Percentiles rank a stretch among this genome's conserved stretches.
Evolutionary conservation across 2,113 vertebrate genomes (phyloP).

Genomic region (Danionella cerebrum): DNA sequence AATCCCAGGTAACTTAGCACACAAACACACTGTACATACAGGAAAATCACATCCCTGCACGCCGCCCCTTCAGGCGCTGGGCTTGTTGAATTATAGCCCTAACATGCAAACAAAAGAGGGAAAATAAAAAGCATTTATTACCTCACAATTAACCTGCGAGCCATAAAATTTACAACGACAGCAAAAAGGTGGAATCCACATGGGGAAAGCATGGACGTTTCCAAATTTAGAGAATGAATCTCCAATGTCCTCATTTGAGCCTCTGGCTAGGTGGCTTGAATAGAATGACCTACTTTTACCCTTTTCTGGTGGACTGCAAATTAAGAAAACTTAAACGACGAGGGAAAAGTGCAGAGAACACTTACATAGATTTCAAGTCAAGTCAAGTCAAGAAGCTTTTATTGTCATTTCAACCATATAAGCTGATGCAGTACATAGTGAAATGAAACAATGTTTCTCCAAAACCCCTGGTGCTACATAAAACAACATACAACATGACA

Average conservation of each 20-base stretch:
- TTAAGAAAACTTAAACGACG: conserved; percentile 4
- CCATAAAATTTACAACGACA: neutral
- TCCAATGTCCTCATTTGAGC: conserved; percentile 8
- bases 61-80: neutral
- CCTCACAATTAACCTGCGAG: conserved; percentile 1
- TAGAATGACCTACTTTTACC: conserved; percentile 24
- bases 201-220: neutral
- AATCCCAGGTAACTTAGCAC: neutral
- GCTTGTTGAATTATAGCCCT: neutral
- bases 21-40: neutral
- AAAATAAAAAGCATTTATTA: neutral
- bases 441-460: no score
- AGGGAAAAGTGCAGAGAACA: neutral
- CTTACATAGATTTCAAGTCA: neutral
- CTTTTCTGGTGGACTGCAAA: neutral
- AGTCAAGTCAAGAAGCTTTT: neutral
- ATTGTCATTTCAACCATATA: no score
- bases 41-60: neutral
- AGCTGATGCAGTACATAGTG: no score
- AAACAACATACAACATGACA: no score
- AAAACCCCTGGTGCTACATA: no score
- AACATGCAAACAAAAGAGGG: neutral
- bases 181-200: conserved; percentile 7
- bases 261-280: conserved; percentile 25
- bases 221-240: conserved; percentile 30